Evolutionary conservation across 1,140 invertebrate genomes (phyloP).

Genomic region (Melanaphis sacchari): DNA sequence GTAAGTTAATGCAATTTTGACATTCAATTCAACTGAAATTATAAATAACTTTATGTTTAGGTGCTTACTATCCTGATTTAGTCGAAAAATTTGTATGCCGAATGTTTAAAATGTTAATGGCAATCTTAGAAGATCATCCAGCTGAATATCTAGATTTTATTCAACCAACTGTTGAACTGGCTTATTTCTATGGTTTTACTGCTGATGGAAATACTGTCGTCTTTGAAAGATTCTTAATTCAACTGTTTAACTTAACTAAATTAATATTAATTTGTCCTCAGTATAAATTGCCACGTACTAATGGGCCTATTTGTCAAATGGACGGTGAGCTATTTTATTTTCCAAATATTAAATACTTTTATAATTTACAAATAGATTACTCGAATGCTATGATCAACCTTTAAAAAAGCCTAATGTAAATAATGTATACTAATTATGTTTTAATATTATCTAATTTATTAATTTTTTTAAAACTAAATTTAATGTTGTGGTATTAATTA

Average conservation of each 20-base stretch:
- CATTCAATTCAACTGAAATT: neutral
- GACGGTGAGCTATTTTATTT: constrained; percentile 47
- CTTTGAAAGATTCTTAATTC: constrained; percentile 87
- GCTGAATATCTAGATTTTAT: constrained; percentile 82
- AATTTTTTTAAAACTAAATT: neutral
- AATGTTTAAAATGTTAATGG: constrained; percentile 71
- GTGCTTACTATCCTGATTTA: constrained; percentile 57
- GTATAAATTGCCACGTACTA: constrained; percentile 70
- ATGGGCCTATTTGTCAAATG: constrained; percentile 44
- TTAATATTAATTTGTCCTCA: constrained; percentile 78
- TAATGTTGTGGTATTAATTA: neutral
- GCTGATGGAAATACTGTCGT: constrained; percentile 74
- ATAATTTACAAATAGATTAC: too few species aligned
- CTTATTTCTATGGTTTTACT: constrained; percentile 86
- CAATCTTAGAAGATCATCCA: constrained; percentile 78
- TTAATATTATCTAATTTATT: neutral
- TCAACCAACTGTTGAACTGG: constrained; percentile 79
- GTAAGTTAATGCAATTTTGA: constrained; percentile 1
- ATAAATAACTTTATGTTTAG: constrained; percentile 26
- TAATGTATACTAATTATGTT: neutral
- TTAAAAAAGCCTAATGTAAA: neutral
- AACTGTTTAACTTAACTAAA: constrained; percentile 89
- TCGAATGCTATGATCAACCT: neutral
- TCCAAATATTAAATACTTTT: too few species aligned
- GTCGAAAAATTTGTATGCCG: constrained; percentile 56